These are phyloP conservation scores for Archegozetes longisetosus DNA, from an alignment of 1,140 invertebrate species.

Conservation along the genomic window DNA sequence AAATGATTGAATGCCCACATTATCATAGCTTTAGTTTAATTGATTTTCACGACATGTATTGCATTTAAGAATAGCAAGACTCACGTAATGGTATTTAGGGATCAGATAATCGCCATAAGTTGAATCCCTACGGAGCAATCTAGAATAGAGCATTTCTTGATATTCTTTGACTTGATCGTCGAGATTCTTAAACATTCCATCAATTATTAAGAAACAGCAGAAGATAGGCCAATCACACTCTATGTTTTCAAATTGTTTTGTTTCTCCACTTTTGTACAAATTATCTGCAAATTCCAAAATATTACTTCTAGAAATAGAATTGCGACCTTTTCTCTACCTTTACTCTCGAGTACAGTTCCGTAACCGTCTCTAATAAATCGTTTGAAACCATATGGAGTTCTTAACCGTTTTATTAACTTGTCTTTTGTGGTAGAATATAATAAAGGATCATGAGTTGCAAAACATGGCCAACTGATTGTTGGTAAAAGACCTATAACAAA, in stretches of 20 bases:
- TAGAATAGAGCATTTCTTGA: conserved; percentile 48
- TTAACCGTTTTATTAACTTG: conserved; percentile 67
- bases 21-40: no score
- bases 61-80: neutral
- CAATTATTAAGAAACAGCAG: conserved; percentile 87
- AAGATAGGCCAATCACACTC: conserved; percentile 98
- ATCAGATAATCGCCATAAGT: conserved; percentile 26
- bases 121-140: conserved; percentile 26
- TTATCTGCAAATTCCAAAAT: conserved; percentile 25
- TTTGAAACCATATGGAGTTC: conserved; percentile 83
- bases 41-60: neutral
- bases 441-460: conserved; percentile 86
- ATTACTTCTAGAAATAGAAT: no score
- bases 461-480: conserved; percentile 90
- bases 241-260: conserved; percentile 69
- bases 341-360: conserved; percentile 53
- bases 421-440: conserved; percentile 69
- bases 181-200: conserved; percentile 48
- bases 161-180: conserved; percentile 86
- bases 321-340: no score
- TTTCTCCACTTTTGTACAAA: conserved; percentile 51
- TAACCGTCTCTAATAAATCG: conserved; percentile 89
- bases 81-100: conserved; percentile 68
- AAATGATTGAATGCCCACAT: no score
- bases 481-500: conserved; percentile 77